phyloP scores from a whole-genome alignment of 2,888 invertebrate species.

The Callyntrura guangdongensis region DNA sequence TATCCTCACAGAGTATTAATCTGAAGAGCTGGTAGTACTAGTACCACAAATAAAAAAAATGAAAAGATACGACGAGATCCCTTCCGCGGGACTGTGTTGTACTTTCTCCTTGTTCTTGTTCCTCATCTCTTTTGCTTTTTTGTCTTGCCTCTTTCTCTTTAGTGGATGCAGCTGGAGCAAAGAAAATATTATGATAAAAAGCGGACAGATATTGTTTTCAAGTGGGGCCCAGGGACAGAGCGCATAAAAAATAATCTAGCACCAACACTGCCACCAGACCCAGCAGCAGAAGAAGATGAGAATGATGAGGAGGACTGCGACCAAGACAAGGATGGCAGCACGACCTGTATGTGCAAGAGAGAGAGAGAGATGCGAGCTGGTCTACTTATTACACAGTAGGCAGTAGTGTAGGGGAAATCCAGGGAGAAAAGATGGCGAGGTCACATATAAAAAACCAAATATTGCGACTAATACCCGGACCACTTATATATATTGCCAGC shows the following conservation, averaged over 20 bases:
- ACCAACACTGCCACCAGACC: background rate
- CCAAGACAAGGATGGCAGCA: conserved; percentile 16
- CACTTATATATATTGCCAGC: background rate
- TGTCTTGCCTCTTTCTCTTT: too few species aligned
- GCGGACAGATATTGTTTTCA: conserved; percentile 57
- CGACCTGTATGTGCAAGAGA: background rate
- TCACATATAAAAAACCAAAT: background rate
- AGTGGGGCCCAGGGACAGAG: conserved; percentile 47
- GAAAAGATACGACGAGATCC: conserved; percentile 29
- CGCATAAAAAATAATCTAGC: conserved; percentile 51
- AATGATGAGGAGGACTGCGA: too few species aligned
- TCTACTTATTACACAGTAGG: conserved; percentile 21
- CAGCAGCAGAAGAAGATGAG: background rate
- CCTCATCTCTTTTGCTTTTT: too few species aligned
- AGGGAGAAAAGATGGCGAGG: background rate
- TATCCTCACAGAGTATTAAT: conserved; percentile 54
- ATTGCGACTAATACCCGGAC: background rate
- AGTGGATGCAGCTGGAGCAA: background rate
- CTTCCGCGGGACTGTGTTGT: too few species aligned
- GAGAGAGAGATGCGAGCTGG: too few species aligned
- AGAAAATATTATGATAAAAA: conserved; percentile 59
- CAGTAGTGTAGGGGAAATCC: background rate
- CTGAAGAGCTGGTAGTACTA: conserved; percentile 48
- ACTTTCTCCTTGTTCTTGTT: too few species aligned
- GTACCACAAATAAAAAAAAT: conserved; percentile 52